Conservation (phyloP, 2,888 invertebrate species). For the Noctuana brunneofusca region DNA sequence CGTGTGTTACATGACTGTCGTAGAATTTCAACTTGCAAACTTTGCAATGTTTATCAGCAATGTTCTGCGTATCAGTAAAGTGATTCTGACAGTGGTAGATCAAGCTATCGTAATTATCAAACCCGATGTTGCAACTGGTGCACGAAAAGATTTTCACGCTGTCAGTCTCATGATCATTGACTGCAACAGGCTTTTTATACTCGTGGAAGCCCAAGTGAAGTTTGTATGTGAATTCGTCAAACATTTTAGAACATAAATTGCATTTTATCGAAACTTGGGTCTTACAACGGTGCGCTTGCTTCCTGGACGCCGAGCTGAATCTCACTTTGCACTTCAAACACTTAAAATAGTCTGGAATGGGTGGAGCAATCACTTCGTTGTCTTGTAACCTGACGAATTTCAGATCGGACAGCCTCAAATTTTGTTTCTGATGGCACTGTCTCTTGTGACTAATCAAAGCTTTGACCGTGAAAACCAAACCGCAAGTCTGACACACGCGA, state of each 20-base stretch:
- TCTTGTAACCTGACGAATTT: conserved; percentile 43
- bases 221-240: conserved; percentile 43
- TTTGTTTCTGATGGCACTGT: conserved; percentile 35
- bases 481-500: conserved; percentile 36
- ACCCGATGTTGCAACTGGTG: conserved; percentile 47
- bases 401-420: conserved; percentile 45
- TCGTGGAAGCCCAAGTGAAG: conserved; percentile 51
- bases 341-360: conserved; percentile 42
- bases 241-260: conserved; percentile 36
- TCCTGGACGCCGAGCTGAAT: conserved; percentile 33
- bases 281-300: not conserved
- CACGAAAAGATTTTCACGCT: conserved; percentile 49
- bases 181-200: conserved; percentile 29
- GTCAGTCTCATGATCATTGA: not conserved
- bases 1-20: not conserved
- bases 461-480: conserved; percentile 37
- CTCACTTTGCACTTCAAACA: conserved; percentile 50
- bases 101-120: conserved; percentile 54
- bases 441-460: conserved; percentile 34
- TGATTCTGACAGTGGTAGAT: conserved; percentile 62
- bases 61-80: conserved; percentile 42
- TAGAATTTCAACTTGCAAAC: conserved; percentile 55
- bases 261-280: not conserved
- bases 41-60: conserved; percentile 41
- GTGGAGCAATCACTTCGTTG: conserved; percentile 39